Percentiles rank a stretch among this genome's conserved stretches.
These are phyloP conservation scores for Rhabdornis inornatus DNA, from an alignment of 2,113 vertebrate genomes.

Conservation along the genomic window DNA sequence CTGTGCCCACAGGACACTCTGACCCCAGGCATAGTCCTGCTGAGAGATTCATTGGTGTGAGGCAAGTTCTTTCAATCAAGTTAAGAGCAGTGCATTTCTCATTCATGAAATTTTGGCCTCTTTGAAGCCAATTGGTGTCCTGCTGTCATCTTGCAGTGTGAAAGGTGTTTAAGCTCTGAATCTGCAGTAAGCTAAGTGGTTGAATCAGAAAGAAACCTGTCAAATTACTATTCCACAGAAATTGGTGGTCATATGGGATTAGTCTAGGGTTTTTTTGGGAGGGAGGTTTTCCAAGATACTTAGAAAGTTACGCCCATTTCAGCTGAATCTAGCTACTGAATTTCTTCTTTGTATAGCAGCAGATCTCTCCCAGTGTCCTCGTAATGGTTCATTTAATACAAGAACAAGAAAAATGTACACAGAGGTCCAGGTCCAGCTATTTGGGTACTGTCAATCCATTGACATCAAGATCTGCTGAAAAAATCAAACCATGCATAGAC, in stretches of 20 bases:
- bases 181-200: background rate
- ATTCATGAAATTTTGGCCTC: background rate
- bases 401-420: background rate
- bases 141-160: background rate
- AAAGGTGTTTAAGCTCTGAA: background rate
- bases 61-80: background rate
- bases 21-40: background rate
- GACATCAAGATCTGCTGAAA: background rate
- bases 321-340: background rate
- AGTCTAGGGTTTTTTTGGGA: background rate
- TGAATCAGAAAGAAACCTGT: background rate
- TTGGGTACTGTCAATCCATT: background rate
- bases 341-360: background rate
- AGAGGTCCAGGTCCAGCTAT: background rate
- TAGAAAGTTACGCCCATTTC: background rate
- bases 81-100: background rate
- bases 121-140: background rate
- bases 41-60: background rate
- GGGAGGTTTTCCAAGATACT: background rate
- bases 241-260: background rate
- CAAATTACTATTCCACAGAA: background rate
- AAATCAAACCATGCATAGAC: background rate
- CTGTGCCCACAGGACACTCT: background rate
- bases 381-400: background rate
- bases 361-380: background rate